Evolutionary conservation across 2,113 vertebrate genomes (phyloP).

Genomic region (Heptranchias perlo): DNA sequence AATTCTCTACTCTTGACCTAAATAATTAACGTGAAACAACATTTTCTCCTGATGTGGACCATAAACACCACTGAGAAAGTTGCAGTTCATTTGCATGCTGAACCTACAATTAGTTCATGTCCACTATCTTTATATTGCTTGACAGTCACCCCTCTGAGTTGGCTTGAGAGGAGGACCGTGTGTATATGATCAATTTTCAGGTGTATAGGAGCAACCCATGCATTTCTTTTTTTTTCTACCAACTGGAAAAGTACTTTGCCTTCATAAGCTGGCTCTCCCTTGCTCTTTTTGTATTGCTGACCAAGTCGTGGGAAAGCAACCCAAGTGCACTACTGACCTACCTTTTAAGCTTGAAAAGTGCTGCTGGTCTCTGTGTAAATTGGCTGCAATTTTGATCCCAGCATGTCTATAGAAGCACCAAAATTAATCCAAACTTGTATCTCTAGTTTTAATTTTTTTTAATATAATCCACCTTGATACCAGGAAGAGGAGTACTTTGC

Average conservation of each 20-base stretch:
- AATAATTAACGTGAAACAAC: background rate
- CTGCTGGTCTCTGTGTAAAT: no score
- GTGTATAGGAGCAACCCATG: background rate
- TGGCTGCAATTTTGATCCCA: no score
- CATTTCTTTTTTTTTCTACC: background rate
- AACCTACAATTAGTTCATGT: background rate
- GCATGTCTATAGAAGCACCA: no score
- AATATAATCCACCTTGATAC: background rate
- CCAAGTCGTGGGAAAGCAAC: background rate
- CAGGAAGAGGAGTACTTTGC: background rate
- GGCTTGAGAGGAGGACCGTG: background rate
- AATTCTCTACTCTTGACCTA: background rate
- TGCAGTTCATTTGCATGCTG: background rate
- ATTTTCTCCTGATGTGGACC: background rate
- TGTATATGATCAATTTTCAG: background rate
- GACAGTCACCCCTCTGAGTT: background rate
- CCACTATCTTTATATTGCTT: background rate
- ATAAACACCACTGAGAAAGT: background rate
- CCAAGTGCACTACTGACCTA: background rate
- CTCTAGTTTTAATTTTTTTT: no score
- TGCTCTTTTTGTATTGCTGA: background rate
- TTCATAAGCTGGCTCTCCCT: background rate
- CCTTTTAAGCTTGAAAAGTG: no score
- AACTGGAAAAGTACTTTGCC: background rate
- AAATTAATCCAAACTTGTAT: no score